Evolutionary conservation across 2,797 vertebrate species (phyloP), one percentile per base, ranked within the genome.

Genomic region (Sitta carolinensis): DNA sequence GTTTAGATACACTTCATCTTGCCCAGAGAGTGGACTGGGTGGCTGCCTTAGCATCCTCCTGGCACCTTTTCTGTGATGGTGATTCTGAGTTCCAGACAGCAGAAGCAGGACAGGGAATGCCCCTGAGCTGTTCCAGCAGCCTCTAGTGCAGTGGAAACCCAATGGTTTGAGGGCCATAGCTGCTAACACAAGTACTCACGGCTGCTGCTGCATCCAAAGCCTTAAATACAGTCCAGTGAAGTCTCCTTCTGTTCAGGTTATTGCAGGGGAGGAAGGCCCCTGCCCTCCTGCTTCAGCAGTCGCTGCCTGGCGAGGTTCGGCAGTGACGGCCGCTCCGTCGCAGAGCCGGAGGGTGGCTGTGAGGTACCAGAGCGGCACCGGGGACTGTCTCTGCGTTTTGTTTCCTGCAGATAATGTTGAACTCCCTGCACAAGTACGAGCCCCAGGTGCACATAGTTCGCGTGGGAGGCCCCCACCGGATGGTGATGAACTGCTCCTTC

Each of bases 361-460:
- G 62, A 48, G 77, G 52, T 45, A 52, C 29, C 12, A 9, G 54
- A 50, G 34, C 40, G 47, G 80, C 59, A 73, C 8, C 61, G 62
- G 43, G 38, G 29, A 57, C 73, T 84, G 68, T 94, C 64, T 93
- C 23, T 88, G 27, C 75, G 13, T 57, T 79, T 85, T 90, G 59
- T 54, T 82, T 94, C 45, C 72, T 58, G 80, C 97, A 99, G 99
- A 99, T 99, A 74, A 99, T 99, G 98, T 54, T 99, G 97, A 99
- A 98, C 97, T 99, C 99, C 5, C 98, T 99, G 69, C 99, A 99
- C 84, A 99, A 99, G 66, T 99, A 99, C 2, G 98, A 99, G 84
- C 99, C 99, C 30, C 99, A 99, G 94, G 98, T 99, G 73, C 99
- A 99, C 95, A 99, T 99, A 36, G 98, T 99, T 29, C 98, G 99